Conservation (phyloP, 2,797 vertebrate species). For the Chiloscyllium punctatum region DNA sequence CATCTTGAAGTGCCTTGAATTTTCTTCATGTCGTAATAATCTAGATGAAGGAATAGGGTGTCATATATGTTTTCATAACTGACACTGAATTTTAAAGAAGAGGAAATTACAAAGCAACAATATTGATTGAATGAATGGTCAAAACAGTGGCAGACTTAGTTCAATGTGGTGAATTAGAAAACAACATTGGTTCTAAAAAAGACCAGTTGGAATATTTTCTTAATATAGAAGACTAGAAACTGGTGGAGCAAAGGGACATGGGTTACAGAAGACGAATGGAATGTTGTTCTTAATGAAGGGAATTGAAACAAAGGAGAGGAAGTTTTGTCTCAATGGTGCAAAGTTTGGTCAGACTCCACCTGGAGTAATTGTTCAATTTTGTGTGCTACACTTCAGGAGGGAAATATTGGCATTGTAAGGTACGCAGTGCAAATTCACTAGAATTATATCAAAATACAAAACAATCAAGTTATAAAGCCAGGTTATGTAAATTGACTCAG, state of each 20-base stretch:
- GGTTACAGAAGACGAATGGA: background rate
- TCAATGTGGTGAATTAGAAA: background rate
- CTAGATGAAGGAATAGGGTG: background rate
- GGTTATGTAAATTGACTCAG: background rate
- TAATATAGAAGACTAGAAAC: background rate
- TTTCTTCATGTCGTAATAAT: background rate
- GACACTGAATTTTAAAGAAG: background rate
- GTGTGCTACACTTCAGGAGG: background rate
- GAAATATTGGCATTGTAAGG: background rate
- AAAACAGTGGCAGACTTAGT: background rate
- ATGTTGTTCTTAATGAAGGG: background rate
- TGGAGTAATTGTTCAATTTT: background rate
- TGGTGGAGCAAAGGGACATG: background rate
- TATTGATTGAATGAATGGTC: background rate
- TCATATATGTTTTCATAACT: background rate
- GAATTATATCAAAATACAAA: background rate
- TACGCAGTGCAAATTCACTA: background rate
- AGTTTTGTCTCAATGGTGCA: background rate
- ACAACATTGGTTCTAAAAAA: background rate
- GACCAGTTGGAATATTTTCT: background rate
- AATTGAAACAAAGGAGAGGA: background rate
- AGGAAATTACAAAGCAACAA: background rate
- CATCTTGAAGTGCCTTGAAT: background rate
- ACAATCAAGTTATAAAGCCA: background rate
- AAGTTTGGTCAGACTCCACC: background rate